Conservation (phyloP, 2,113 vertebrate genomes). For the Cyprinus carpio region DNA sequence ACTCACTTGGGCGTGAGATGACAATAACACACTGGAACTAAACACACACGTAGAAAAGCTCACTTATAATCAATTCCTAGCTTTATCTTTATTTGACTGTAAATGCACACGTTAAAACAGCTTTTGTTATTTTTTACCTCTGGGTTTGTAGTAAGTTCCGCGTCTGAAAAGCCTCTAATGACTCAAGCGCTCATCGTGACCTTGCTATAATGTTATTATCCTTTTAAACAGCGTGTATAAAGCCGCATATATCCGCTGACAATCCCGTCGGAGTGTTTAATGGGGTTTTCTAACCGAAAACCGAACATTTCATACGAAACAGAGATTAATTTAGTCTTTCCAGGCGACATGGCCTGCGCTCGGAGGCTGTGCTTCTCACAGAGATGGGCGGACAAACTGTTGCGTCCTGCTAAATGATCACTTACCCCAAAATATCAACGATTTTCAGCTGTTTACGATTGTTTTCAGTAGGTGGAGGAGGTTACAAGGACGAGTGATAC, state of each 20-base stretch:
- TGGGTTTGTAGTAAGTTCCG: slow-evolving; percentile 9
- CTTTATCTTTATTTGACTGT: too few relatives aligned
- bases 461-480: slow-evolving; percentile 33
- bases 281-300: neutral
- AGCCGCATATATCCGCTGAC: neutral
- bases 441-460: slow-evolving; percentile 63
- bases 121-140: neutral
- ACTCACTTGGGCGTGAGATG: slow-evolving; percentile 68
- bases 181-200: neutral
- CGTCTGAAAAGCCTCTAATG: neutral
- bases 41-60: neutral
- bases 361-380: slow-evolving; percentile 69
- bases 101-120: neutral
- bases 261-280: neutral
- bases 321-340: neutral
- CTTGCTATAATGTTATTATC: neutral
- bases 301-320: neutral
- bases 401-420: slow-evolving; percentile 56
- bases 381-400: slow-evolving; percentile 80
- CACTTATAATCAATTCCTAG: neutral
- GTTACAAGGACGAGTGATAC: slow-evolving; percentile 27
- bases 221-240: neutral
- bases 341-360: slow-evolving; percentile 69
- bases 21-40: neutral
- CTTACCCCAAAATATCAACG: slow-evolving; percentile 69